Base-by-base conservation (phyloP, 1,140 invertebrate species). In the Drosophila subobscura region DNA sequence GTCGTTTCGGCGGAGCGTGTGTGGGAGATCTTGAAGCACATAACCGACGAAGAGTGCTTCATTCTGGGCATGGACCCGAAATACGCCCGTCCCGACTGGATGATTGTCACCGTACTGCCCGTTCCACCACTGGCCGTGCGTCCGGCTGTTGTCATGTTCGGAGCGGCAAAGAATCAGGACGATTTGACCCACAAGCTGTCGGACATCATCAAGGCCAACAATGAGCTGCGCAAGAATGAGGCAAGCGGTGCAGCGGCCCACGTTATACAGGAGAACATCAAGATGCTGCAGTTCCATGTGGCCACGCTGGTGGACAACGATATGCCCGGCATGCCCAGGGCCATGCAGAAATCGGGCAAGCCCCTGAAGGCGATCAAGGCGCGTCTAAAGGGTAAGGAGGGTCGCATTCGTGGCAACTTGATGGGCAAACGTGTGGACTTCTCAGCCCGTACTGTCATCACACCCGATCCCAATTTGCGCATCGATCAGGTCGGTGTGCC, bases 381-480 rank as follows among this genome's bases (percentile, higher is more conserved):
- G 0, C 93, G 96, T 49, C 91, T 97, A 10, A 97, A 97, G 85
- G 96, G 96, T 7, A 99, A 99, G 92, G 98, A 99, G 95, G 99
- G 99, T 0, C 93, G 99, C 83, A 99, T 99, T 83, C 93, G 99
- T 92, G 99, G 99, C 81, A 99, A 99, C 91, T 94, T 99, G 75
- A 99, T 99, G 99, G 99, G 99, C 61, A 99, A 99, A 92, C 97
- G 99, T 93, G 99, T 99, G 0, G 99, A 99, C 88, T 99, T 99
- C 90, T 99, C 98, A 0, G 99, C 98, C 5, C 95, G 99, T 92
- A 99, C 99, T 89, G 99, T 99, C 71, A 99, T 99, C 90, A 99
- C 99, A 6, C 98, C 99, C 0, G 99, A 99, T 95, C 99, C 99
- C 0, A 99, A 99, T 93, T 93, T 99, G 37, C 94, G 97, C 64